Evolutionary conservation across 1,140 invertebrate species (phyloP).

Genomic region (Eciton burchellii): DNA sequence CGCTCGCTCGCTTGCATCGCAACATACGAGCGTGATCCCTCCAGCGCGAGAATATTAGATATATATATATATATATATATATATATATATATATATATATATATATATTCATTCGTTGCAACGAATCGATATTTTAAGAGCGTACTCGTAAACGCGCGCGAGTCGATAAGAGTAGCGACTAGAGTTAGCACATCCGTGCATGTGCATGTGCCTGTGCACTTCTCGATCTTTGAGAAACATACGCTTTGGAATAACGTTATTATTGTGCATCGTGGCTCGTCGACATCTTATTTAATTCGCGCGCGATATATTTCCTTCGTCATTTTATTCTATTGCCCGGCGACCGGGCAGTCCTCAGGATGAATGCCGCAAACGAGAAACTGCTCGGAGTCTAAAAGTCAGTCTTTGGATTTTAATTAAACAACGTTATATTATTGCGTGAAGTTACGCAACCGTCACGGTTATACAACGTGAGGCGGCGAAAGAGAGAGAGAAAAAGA

Average conservation of each 20-base stretch:
- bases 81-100: neutral
- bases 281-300: neutral
- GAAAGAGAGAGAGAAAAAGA: too few species aligned
- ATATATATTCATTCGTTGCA: neutral
- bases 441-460: constrained; percentile 13
- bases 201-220: neutral
- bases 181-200: neutral
- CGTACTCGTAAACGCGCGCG: neutral
- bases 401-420: constrained; percentile 1
- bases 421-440: neutral
- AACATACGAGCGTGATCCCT: neutral
- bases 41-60: constrained; percentile 17
- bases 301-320: too few species aligned
- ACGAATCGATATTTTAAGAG: constrained; percentile 34
- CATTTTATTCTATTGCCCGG: too few species aligned
- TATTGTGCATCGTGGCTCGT: too few species aligned
- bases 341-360: too few species aligned
- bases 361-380: neutral
- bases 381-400: neutral
- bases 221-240: neutral
- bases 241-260: neutral
- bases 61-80: neutral
- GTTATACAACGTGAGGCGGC: too few species aligned
- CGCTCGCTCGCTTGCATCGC: neutral
- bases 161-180: neutral